Evolutionary conservation across 2,797 vertebrate species (phyloP), one percentile per base, ranked within the genome.

Genomic region (Anableps anableps): DNA sequence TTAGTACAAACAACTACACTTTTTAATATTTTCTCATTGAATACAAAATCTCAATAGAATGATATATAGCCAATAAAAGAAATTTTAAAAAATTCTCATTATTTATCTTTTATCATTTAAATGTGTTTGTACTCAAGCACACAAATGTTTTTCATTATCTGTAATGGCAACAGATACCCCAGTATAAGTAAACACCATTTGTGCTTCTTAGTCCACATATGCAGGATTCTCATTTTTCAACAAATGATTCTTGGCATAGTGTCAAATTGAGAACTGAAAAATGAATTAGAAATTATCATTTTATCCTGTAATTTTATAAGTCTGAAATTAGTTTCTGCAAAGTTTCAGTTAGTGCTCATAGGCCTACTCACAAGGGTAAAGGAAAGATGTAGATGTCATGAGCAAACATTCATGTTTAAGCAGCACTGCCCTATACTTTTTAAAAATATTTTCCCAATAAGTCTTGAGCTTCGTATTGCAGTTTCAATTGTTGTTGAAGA

Each of bases 241-340:
- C 38, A 70, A 4, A 70, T 13, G 13, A 43, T 43, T 70, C 11
- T 70, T 43, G 16, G 68, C 23, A n/a, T 71, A 23, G 23, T 68
- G 4, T 41, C 36, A 38, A 66, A 66, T 66, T 10, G 9, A 23
- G 64, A 41, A 38, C 10, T 26, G 21, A 68, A 14, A 41, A 38
- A 51, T 21, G 19, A 68, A 26, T 31, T 50, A 41, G 68, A 71
- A 71, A 45, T 45, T 17, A 29, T n/a, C n/a, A n/a, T 45, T 45
- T n/a, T 16, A 7, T 5, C 5, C 26, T 6, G 21, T 45, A 71
- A 13, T 45, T 43, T 11, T 45, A 71, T 45, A 29, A 34, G 19
- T 82, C 76, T 62, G 10, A 81, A 68, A 70, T 47, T 21, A 60
- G 74, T 76, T 82, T 77, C 72, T 41, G n/a, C 11, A 36, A 60